These are phyloP conservation scores for Vireo griseus DNA, from an alignment of 2,797 vertebrate genomes.

Conservation along the genomic window DNA sequence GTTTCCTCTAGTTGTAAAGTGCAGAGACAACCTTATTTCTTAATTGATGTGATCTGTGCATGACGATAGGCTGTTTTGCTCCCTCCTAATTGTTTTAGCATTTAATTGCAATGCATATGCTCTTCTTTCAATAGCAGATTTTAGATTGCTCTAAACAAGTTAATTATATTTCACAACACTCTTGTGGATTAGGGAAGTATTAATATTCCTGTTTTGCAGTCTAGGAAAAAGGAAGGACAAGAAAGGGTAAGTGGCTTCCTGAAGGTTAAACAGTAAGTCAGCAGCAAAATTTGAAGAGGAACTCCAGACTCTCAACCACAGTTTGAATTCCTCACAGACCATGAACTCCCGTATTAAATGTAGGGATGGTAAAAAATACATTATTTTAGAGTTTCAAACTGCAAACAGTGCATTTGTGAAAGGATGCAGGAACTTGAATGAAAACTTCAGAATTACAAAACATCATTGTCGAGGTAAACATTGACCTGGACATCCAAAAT, in stretches of 20 bases:
- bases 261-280: background rate
- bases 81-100: slow-evolving; percentile 41
- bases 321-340: background rate
- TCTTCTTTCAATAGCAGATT: slow-evolving; percentile 14
- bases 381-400: background rate
- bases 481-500: background rate
- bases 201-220: slow-evolving; percentile 9
- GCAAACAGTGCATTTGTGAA: background rate
- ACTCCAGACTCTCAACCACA: background rate
- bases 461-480: background rate
- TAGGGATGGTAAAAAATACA: background rate
- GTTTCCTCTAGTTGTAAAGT: background rate
- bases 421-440: background rate
- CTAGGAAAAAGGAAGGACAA: background rate
- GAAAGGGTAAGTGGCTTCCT: background rate
- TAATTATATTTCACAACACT: slow-evolving; percentile 53
- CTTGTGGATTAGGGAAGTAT: slow-evolving; percentile 1
- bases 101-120: slow-evolving; percentile 43
- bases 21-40: slow-evolving; percentile 1
- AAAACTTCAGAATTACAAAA: background rate
- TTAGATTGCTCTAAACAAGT: slow-evolving; percentile 43
- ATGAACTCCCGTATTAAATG: background rate
- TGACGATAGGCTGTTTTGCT: slow-evolving; percentile 13
- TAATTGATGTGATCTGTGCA: background rate
- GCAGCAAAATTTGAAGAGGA: background rate